These are phyloP conservation scores for Caranx ignobilis DNA, from an alignment of 2,113 vertebrate species.

Conservation along the genomic window DNA sequence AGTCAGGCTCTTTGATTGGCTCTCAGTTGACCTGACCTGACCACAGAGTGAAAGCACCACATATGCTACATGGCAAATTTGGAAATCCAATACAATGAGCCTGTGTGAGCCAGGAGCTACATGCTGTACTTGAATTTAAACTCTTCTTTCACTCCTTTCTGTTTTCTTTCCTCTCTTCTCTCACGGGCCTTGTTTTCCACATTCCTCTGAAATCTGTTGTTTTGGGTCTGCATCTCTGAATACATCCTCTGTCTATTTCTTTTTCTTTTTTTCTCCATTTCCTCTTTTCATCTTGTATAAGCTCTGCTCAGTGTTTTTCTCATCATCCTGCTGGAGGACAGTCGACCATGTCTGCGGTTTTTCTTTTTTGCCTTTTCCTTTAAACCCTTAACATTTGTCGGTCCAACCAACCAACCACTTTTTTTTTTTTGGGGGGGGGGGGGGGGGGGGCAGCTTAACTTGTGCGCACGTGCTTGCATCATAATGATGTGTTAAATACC, in stretches of 20 bases:
- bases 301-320: slow-evolving; percentile 44
- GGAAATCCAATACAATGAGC: not conserved
- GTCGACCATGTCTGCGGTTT: slow-evolving; percentile 39
- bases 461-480: slow-evolving; percentile 1
- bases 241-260: not conserved
- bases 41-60: not conserved
- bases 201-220: slow-evolving; percentile 3
- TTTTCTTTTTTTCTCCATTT: not conserved
- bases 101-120: not conserved
- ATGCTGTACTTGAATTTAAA: not conserved
- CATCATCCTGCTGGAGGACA: slow-evolving; percentile 44
- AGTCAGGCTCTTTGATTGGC: not conserved
- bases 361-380: slow-evolving; percentile 26
- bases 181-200: slow-evolving; percentile 3
- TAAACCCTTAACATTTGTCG: slow-evolving; percentile 20
- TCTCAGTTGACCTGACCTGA: not conserved
- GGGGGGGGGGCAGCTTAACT: not conserved
- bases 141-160: not conserved
- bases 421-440: no score
- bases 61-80: not conserved
- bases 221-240: not conserved
- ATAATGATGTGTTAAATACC: slow-evolving; percentile 76
- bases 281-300: slow-evolving; percentile 1
- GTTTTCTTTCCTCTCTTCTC: not conserved
- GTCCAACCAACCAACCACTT: slow-evolving; percentile 28